phyloP scores from a whole-genome alignment of 2,113 vertebrate species.

The Petaurus breviceps region DNA sequence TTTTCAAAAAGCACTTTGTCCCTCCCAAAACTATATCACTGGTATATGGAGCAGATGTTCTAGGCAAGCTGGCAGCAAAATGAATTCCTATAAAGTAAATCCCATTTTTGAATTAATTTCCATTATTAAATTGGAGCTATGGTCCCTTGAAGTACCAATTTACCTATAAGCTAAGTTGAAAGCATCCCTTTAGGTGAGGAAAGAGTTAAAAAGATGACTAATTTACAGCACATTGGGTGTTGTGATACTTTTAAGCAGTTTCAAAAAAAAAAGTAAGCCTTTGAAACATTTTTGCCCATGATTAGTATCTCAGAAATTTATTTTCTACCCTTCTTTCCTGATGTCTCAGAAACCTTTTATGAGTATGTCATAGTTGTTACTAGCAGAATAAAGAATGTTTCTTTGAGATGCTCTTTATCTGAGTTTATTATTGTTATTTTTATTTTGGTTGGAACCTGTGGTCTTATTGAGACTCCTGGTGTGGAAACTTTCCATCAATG shows the following conservation, averaged over 20 bases:
- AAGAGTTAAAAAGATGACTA: neutral
- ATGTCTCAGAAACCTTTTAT: neutral
- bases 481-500: neutral
- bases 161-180: neutral
- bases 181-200: neutral
- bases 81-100: neutral
- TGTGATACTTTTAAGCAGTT: conserved; percentile 4
- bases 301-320: conserved; percentile 1
- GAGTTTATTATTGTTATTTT: neutral
- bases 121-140: neutral
- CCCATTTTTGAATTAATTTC: neutral
- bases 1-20: neutral
- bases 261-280: neutral
- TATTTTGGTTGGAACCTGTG: neutral
- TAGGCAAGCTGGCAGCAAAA: neutral
- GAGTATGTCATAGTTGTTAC: neutral
- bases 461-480: neutral
- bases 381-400: neutral
- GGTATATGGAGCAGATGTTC: neutral
- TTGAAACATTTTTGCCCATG: neutral
- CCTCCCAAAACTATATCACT: neutral
- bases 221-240: conserved; percentile 2
- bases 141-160: neutral
- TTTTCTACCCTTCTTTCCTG: neutral
- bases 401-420: neutral